Conservation (phyloP, 2,113 vertebrate species). For the Cygnus buccinator region DNA sequence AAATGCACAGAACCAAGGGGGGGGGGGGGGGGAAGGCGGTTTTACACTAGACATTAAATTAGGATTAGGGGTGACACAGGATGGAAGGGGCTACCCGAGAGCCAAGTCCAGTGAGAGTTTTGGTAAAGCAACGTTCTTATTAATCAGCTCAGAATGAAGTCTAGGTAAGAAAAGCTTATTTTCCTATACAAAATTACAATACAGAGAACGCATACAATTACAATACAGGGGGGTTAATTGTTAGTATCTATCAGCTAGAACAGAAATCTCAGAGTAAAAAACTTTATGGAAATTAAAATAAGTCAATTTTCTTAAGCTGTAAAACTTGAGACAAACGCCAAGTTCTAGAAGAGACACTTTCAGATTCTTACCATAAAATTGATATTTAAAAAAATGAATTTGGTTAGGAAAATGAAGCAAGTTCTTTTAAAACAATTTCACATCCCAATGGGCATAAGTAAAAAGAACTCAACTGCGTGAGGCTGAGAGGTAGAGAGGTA, state of each 20-base stretch:
- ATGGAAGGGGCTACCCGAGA: conserved; percentile 17
- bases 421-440: neutral
- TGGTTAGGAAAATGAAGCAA: conserved; percentile 31
- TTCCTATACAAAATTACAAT: conserved; percentile 65
- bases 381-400: conserved; percentile 24
- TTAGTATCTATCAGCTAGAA: conserved; percentile 49
- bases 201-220: conserved; percentile 48
- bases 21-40: neutral
- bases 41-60: conserved; percentile 29
- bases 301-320: conserved; percentile 7
- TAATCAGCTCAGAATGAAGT: neutral
- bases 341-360: conserved; percentile 26
- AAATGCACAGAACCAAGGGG: neutral
- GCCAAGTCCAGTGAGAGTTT: conserved; percentile 36
- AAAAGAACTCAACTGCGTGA: conserved; percentile 53
- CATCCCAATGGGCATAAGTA: conserved; percentile 8
- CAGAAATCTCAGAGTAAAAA: conserved; percentile 47
- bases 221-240: conserved; percentile 5
- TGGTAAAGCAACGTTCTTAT: conserved; percentile 39
- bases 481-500: conserved; percentile 75
- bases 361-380: conserved; percentile 18
- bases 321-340: conserved; percentile 32
- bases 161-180: conserved; percentile 24
- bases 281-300: conserved; percentile 28
- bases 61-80: neutral